Percentiles rank a stretch among this genome's conserved stretches.
phyloP scores from a whole-genome alignment of 1,140 invertebrate species.

The Nephotettix cincticeps region DNA sequence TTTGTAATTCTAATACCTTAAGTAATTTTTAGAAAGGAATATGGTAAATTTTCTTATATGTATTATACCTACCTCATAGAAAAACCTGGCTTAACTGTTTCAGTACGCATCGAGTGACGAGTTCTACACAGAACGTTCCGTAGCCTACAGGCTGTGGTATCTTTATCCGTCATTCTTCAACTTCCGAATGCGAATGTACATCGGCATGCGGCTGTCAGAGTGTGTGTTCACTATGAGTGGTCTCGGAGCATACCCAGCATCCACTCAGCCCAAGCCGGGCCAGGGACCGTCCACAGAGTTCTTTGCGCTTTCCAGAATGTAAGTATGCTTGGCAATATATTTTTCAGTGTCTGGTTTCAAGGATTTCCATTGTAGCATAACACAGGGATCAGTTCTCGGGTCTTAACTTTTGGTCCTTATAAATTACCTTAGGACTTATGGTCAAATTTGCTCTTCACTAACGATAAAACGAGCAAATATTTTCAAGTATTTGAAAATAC shows the following conservation, averaged over 20 bases:
- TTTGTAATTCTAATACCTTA: no score
- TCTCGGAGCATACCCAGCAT: conserved; percentile 84
- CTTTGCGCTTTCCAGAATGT: conserved; percentile 30
- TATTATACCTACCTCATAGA: no score
- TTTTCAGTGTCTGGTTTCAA: no score
- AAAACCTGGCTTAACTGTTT: conserved; percentile 42
- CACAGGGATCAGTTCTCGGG: no score
- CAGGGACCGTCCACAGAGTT: conserved; percentile 63
- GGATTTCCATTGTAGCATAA: no score
- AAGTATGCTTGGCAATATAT: conserved; percentile 13
- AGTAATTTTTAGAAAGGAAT: no score
- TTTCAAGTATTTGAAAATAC: no score
- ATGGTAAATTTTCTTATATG: no score
- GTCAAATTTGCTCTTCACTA: no score
- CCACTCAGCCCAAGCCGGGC: conserved; percentile 69
- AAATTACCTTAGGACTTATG: no score
- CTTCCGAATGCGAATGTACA: conserved; percentile 87
- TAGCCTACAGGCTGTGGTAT: conserved; percentile 78
- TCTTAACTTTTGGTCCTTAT: no score
- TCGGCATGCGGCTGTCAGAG: conserved; percentile 86
- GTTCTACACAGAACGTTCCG: conserved; percentile 62
- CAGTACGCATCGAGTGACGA: conserved; percentile 71
- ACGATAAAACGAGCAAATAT: no score
- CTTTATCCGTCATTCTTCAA: conserved; percentile 83
- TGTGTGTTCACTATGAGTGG: conserved; percentile 89